These are phyloP conservation scores for Tetragonisca angustula DNA, from an alignment of 2,888 invertebrate genomes.

Conservation along the genomic window DNA sequence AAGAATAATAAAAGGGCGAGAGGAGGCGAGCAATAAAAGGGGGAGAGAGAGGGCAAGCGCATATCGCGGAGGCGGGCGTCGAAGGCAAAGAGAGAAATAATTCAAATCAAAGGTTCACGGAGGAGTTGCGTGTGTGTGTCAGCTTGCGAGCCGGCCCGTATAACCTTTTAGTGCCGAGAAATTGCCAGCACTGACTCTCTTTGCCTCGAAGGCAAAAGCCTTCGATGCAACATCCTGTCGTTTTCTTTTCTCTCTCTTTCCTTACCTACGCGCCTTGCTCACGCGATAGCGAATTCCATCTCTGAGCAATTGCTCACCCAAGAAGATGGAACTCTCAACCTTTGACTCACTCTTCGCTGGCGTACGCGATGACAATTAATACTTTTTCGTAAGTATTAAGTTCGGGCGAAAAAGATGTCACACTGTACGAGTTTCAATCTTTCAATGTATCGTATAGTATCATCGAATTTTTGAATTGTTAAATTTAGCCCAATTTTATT, in stretches of 20 bases:
- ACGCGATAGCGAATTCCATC: too few species aligned
- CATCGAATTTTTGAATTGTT: too few species aligned
- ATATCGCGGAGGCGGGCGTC: constrained; percentile 15
- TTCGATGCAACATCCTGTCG: background rate
- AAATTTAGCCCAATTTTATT: too few species aligned
- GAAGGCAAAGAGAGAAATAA: constrained; percentile 42
- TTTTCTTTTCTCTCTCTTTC: background rate
- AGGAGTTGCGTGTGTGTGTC: constrained; percentile 35
- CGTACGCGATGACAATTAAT: too few species aligned
- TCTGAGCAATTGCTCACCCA: too few species aligned
- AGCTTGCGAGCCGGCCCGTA: constrained; percentile 24
- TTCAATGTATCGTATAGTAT: too few species aligned
- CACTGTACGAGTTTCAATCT: too few species aligned
- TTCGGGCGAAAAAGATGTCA: too few species aligned
- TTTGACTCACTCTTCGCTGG: too few species aligned
- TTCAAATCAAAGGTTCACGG: constrained; percentile 50
- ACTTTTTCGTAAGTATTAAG: too few species aligned
- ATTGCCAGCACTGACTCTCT: constrained; percentile 28
- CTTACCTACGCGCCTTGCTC: too few species aligned
- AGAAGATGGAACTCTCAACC: too few species aligned
- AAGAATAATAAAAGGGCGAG: constrained; percentile 45
- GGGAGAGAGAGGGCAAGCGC: background rate
- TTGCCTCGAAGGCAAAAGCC: background rate
- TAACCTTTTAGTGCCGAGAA: constrained; percentile 50
- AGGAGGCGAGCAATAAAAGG: constrained; percentile 27